phyloP scores from a whole-genome alignment of 2,888 invertebrate species.

The Hyalella azteca region DNA sequence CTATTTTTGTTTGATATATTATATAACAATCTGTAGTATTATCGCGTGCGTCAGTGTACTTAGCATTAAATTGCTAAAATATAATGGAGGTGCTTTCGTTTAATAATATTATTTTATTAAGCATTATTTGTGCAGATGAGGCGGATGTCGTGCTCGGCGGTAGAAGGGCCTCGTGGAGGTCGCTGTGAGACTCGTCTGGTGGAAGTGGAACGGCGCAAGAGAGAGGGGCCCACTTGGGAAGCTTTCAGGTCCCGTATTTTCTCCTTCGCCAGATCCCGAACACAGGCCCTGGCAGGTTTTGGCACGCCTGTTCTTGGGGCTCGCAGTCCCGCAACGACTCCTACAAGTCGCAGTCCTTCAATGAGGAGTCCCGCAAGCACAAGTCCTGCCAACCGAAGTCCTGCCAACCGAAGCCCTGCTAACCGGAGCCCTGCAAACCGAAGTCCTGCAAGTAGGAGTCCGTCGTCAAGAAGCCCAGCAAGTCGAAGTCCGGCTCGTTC shows the following conservation, averaged over 20 bases:
- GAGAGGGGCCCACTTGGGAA: conserved; percentile 47
- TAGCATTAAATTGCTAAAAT: too few species aligned
- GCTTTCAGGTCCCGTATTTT: conserved; percentile 47
- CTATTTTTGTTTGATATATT: too few species aligned
- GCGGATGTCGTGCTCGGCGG: conserved; percentile 41
- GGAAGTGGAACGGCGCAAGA: conserved; percentile 32
- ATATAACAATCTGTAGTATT: too few species aligned
- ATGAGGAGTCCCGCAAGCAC: conserved; percentile 20
- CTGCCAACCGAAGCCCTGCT: conserved; percentile 39
- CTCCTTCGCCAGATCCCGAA: conserved; percentile 50
- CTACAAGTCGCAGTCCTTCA: conserved; percentile 37
- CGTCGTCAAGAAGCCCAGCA: conserved; percentile 34
- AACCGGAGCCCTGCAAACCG: conserved; percentile 41
- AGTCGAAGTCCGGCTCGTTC: conserved; percentile 34
- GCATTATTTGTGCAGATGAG: conserved; percentile 41
- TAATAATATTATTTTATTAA: too few species aligned
- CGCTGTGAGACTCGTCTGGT: conserved; percentile 35
- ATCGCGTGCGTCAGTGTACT: too few species aligned
- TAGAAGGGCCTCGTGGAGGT: conserved; percentile 33
- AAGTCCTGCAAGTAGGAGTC: conserved; percentile 43
- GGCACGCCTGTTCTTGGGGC: conserved; percentile 41
- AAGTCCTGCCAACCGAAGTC: conserved; percentile 43
- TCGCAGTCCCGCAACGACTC: conserved; percentile 39
- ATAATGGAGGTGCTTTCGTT: too few species aligned
- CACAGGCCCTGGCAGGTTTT: conserved; percentile 38